Conservation (phyloP, 1,140 invertebrate genomes). For the Mylabris phalerata region DNA sequence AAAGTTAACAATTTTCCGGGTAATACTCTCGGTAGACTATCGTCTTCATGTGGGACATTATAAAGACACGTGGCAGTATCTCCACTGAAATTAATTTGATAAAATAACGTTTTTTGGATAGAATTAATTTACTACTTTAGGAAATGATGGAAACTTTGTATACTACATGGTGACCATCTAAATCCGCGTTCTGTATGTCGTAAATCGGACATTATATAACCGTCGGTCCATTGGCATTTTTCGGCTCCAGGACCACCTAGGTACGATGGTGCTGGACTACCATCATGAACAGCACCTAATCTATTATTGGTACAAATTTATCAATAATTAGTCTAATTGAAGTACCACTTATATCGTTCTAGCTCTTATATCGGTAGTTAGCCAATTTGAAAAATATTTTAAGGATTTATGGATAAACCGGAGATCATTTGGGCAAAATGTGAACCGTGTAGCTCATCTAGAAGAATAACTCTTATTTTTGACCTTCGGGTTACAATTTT, state of each 20-base stretch:
- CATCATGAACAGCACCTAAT: constrained; percentile 89
- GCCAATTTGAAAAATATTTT: too few relatives aligned
- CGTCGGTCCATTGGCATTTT: constrained; percentile 92
- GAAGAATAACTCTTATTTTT: too few relatives aligned
- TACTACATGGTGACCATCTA: constrained; percentile 87
- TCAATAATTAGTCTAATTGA: too few relatives aligned
- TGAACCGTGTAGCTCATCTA: too few relatives aligned
- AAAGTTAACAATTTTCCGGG: constrained; percentile 83
- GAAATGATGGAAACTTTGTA: constrained; percentile 94
- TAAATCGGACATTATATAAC: constrained; percentile 93
- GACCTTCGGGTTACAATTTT: too few relatives aligned
- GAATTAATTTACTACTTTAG: constrained; percentile 62
- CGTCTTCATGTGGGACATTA: constrained; percentile 90
- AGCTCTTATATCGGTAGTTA: too few relatives aligned
- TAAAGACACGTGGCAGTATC: constrained; percentile 90
- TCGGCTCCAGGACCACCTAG: constrained; percentile 91
- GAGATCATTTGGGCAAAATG: too few relatives aligned
- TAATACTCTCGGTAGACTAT: constrained; percentile 77
- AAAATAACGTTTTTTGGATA: constrained; percentile 10
- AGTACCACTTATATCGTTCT: too few relatives aligned
- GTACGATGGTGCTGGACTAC: constrained; percentile 88
- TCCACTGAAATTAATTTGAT: constrained; percentile 55
- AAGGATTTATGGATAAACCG: too few relatives aligned
- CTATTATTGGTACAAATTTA: constrained; percentile 46
- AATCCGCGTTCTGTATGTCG: constrained; percentile 91